Evolutionary conservation across 2,888 invertebrate species (phyloP), one percentile per base, ranked within the genome.

Genomic region (Mythimna albipuncta): DNA sequence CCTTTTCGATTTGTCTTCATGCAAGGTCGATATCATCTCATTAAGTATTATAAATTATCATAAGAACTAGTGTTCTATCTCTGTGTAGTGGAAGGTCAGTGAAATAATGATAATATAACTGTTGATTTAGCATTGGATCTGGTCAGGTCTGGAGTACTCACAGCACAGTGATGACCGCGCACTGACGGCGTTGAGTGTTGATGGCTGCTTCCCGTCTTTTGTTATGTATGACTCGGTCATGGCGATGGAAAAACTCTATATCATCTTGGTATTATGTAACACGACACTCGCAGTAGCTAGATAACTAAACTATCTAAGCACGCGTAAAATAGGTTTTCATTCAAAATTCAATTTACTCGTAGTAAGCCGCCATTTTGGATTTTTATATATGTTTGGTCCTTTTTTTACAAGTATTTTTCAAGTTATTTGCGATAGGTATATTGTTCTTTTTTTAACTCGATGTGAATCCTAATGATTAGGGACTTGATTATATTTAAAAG

Each of bases 201-300:
- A 93, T 89, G 88, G 89, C 82, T 88, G 91, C 87, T 94, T 94
- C 94, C 94, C 91, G 92, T 83, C 89, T 81, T 89, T 94, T 94
- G 93, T 94, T 89, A 76, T 67, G 47, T 57, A 5, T 10, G 77
- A 72, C 82, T 69, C 83, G 76, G 76, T 84, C 87, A 87, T 73
- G 68, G 72, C 69, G 79, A 83, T 84, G 76, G 63, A 77, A 69
- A 77, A 73, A 69, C 61, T 73, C 69, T 66, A 69, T 74, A 79
- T 77, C 83, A 81, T 81, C 79, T 83, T 79, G 65, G 69, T 81
- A 77, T 66, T 65, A 72, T 70, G 72, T 79, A 78, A 72, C 63
- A 69, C 57, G 16, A 32, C 62, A 63, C 21, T 64, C 71, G 61
- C 64, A 69, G 21, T 41, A 58, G 35, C 50, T 52, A 52, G n/a